These are phyloP conservation scores for Drosophila pseudoobscura DNA, from an alignment of 1,140 invertebrate species.

Conservation along the genomic window DNA sequence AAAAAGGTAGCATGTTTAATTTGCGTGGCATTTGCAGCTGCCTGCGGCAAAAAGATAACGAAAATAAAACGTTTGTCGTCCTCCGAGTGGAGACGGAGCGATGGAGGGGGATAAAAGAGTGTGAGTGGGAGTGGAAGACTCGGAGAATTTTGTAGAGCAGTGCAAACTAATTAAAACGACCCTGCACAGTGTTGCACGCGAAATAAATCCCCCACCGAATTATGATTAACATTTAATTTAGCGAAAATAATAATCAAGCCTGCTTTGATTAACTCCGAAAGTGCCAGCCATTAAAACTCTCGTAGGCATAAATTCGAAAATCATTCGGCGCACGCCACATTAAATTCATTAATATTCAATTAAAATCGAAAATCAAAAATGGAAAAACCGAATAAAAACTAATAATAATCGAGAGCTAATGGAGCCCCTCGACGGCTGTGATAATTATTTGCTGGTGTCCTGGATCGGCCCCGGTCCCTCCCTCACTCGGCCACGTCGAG, in stretches of 20 bases:
- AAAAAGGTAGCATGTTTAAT: conserved; percentile 81
- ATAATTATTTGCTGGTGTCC: conserved; percentile 49
- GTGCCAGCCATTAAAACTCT: conserved; percentile 29
- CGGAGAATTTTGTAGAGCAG: conserved; percentile 61
- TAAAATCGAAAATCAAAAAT: conserved; percentile 65
- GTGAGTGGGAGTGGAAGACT: conserved; percentile 16
- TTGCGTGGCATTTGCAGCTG: conserved; percentile 81
- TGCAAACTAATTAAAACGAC: conserved; percentile 78
- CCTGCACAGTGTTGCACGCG: conserved; percentile 42
- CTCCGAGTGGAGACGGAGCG: neutral
- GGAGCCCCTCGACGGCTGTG: conserved; percentile 18
- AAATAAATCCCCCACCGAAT: conserved; percentile 56
- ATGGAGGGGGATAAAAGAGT: neutral
- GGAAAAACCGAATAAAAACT: conserved; percentile 64
- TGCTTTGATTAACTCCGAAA: conserved; percentile 64
- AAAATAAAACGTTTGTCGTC: conserved; percentile 78
- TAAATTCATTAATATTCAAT: conserved; percentile 80
- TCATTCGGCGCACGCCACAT: conserved; percentile 42
- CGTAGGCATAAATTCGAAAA: conserved; percentile 13
- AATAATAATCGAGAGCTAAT: conserved; percentile 76
- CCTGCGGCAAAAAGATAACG: conserved; percentile 83
- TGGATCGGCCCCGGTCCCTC: neutral
- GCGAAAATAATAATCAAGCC: conserved; percentile 75
- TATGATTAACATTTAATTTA: conserved; percentile 81
- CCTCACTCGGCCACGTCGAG: conserved; percentile 6